A percentile compares a stretch with the other conserved stretches of the same genome.
Conservation (phyloP, 1,140 invertebrate genomes). For the Leptinotarsa defecta region DNA sequence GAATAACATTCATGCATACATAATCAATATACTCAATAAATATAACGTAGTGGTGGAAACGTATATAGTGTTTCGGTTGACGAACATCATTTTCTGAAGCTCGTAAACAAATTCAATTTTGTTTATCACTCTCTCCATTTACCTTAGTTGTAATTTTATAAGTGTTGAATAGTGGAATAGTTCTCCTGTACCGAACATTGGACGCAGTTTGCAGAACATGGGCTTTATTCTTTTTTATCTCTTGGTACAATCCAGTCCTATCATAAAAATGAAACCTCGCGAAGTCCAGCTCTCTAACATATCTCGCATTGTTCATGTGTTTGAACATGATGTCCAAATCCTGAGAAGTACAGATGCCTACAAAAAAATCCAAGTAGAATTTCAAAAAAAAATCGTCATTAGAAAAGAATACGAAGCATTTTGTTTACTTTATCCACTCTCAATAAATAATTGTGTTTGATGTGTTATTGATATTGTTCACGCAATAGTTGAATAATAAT, state of each 20-base stretch:
- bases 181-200: conserved; percentile 75
- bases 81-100: no score
- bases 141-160: conserved; percentile 79
- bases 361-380: not conserved
- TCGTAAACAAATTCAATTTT: no score
- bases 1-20: no score
- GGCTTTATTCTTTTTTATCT: conserved; percentile 64
- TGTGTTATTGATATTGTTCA: not conserved
- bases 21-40: no score
- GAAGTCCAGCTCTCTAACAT: conserved; percentile 81
- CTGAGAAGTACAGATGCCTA: conserved; percentile 77
- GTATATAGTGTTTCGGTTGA: no score
- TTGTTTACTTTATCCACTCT: not conserved
- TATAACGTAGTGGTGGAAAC: no score
- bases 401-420: not conserved
- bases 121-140: conserved; percentile 31
- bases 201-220: conserved; percentile 74
- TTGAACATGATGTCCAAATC: conserved; percentile 78
- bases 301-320: conserved; percentile 88
- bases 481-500: no score
- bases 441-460: not conserved
- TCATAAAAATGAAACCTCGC: conserved; percentile 80
- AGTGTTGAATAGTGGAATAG: conserved; percentile 73
- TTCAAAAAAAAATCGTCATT: not conserved
- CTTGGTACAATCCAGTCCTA: conserved; percentile 68